These are phyloP conservation scores for Lepidocyrtoides sp. DNA, from an alignment of 2,888 invertebrate genomes.

Conservation along the genomic window DNA sequence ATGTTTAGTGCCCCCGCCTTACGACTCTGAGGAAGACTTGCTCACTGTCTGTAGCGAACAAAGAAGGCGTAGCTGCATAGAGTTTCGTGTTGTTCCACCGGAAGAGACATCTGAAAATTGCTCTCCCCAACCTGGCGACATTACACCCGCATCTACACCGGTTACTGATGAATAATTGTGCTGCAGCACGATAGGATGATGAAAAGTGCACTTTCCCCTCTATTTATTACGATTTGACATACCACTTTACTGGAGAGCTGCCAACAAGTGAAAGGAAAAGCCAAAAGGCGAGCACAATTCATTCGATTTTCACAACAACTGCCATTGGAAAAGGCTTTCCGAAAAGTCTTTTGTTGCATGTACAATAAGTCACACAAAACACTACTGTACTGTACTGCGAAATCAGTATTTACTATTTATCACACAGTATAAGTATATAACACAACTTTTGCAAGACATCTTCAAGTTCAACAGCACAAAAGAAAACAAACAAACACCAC, in stretches of 20 bases:
- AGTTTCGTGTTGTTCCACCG: constrained; percentile 71
- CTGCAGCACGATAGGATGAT: constrained; percentile 58
- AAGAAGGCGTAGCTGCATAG: constrained; percentile 17
- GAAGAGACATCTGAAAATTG: constrained; percentile 59
- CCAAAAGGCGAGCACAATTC: neutral
- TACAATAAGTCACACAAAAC: no score
- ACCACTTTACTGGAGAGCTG: neutral
- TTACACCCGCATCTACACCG: constrained; percentile 71
- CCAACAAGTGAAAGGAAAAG: constrained; percentile 24
- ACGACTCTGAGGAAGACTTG: constrained; percentile 51
- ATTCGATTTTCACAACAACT: constrained; percentile 14
- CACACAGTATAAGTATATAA: no score
- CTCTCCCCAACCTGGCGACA: constrained; percentile 40
- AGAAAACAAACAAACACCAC: no score
- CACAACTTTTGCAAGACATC: neutral
- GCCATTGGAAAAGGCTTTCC: neutral
- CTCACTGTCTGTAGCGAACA: neutral
- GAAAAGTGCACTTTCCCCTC: constrained; percentile 53
- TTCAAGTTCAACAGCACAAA: neutral
- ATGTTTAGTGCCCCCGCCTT: constrained; percentile 66
- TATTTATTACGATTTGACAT: constrained; percentile 23
- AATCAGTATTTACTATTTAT: no score
- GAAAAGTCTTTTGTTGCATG: neutral
- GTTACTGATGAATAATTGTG: constrained; percentile 71
- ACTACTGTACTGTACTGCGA: no score